Base-by-base conservation (phyloP, 2,797 vertebrate species). In the Podarcis siculus region DNA sequence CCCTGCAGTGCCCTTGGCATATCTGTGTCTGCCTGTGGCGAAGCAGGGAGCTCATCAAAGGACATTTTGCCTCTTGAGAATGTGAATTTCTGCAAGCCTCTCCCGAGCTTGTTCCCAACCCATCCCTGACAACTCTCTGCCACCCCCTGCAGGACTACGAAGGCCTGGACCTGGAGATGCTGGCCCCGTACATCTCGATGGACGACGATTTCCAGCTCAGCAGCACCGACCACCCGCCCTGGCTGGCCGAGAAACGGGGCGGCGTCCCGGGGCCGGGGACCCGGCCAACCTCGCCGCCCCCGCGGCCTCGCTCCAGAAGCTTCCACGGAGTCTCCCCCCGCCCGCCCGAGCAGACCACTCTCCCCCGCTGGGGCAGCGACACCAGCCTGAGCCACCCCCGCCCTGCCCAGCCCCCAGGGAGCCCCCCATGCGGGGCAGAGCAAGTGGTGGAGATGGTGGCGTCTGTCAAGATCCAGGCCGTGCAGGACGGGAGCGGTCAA, bases 111-210 rank as follows among this genome's bases (percentile, higher is more conserved):
- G 4, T 42, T 25, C 5, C 5, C 9, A 45, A 7, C 10, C 35
- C 21, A 37, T 37, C 4, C 75, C 25, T 5, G 25, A 17, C 30
- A 58, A 75, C n/a, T 27, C 79, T 64, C 4, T 77, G 78, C 86
- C 75, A 25, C 85, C 80, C 76, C 58, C 83, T 23, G 0, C 90
- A 96, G 95, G 86, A 87, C 71, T 90, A 85, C 7, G 89, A 88
- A 42, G 89, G 72, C 37, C 73, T 90, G 12, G 93, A 95, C 0
- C 35, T 79, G 7, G 97, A 98, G 89, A 98, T 98, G 98, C 90
- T 98, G 92, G 98, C 98, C 35, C 98, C 98, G 0, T 98, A 98
- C 94, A 98, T 98, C 96, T 98, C 98, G 10, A 98, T 98, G 98
- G 98, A 98, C 1, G 98, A 98, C 0, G 98, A 98, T 95, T 98